A percentile compares a stretch with the other conserved stretches of the same genome.
Evolutionary conservation across 2,113 vertebrate species (phyloP).

Genomic region (Pholis gunnellus): DNA sequence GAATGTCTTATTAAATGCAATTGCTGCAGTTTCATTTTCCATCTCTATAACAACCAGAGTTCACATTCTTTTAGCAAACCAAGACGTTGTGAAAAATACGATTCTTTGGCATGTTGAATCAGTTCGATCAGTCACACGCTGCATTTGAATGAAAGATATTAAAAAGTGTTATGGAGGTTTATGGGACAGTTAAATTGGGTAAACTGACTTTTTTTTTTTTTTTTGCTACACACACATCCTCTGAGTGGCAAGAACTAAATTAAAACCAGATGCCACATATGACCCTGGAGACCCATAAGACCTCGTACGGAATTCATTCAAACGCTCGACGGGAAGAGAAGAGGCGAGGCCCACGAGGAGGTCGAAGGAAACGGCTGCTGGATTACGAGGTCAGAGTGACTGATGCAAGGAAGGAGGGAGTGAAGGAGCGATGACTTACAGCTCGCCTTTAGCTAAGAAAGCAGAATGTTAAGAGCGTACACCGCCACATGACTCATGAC

Average conservation of each 20-base stretch:
- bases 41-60: neutral
- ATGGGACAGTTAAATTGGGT: neutral
- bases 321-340: neutral
- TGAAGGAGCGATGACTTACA: constrained; percentile 39
- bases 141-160: neutral
- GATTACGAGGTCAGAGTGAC: constrained; percentile 17
- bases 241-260: constrained; percentile 10
- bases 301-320: constrained; percentile 26
- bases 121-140: neutral
- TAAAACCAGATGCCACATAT: constrained; percentile 26
- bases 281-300: constrained; percentile 26
- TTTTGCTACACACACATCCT: neutral
- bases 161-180: neutral
- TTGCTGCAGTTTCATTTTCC: neutral
- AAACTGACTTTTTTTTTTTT: neutral
- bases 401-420: constrained; percentile 15
- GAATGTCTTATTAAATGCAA: neutral
- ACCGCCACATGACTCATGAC: constrained; percentile 54
- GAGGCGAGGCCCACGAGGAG: neutral
- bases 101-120: neutral
- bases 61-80: neutral
- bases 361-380: neutral
- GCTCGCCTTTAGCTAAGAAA: constrained; percentile 49
- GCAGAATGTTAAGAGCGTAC: constrained; percentile 40
- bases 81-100: neutral